phyloP scores from a whole-genome alignment of 2,797 vertebrate genomes.

The Sparidentex hasta region DNA sequence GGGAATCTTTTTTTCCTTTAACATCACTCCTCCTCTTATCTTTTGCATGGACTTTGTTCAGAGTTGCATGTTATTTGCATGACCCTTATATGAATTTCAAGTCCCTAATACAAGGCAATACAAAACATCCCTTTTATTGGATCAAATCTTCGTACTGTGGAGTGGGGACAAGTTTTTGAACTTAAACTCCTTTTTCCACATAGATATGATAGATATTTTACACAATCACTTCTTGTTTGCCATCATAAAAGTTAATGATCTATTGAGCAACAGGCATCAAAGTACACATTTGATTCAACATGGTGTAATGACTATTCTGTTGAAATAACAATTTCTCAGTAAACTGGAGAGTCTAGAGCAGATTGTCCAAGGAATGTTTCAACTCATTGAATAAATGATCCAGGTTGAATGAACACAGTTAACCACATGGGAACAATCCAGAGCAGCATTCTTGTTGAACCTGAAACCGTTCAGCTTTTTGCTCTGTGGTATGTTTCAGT shows the following conservation, averaged over 20 bases:
- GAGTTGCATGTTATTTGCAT: slow-evolving; percentile 1
- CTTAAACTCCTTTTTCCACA: neutral
- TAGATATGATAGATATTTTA: neutral
- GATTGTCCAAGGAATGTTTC: neutral
- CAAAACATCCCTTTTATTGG: neutral
- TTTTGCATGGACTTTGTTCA: slow-evolving; percentile 24
- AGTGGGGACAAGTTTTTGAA: neutral
- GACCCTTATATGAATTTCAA: neutral
- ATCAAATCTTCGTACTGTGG: neutral
- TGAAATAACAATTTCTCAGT: neutral
- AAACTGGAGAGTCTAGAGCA: neutral
- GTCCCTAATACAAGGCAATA: neutral
- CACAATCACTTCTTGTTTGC: neutral
- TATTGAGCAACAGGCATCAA: neutral
- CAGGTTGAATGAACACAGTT: neutral
- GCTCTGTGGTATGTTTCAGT: neutral
- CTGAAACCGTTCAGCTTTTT: neutral
- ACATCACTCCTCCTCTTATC: slow-evolving; percentile 35
- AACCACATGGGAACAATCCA: neutral
- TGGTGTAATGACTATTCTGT: slow-evolving; percentile 25
- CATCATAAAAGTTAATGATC: slow-evolving; percentile 20
- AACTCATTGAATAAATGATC: neutral
- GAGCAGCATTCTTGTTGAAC: neutral
- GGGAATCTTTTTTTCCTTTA: neutral
- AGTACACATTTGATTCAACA: neutral